Conservation (phyloP, 2,113 vertebrate genomes). For the Struthio camelus region DNA sequence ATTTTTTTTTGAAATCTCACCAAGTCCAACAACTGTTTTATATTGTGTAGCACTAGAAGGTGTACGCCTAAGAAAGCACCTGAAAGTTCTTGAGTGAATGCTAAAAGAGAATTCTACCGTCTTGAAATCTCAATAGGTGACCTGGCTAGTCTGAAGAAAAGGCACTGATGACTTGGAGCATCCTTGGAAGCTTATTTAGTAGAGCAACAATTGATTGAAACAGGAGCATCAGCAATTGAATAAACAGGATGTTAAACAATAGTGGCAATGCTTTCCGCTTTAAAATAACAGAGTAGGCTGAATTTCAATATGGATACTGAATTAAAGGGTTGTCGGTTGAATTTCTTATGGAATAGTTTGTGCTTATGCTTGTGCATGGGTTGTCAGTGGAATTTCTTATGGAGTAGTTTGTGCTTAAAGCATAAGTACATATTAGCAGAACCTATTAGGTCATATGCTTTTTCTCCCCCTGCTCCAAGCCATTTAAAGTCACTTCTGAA, state of each 20-base stretch:
- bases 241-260: constrained; percentile 20
- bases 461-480: not conserved
- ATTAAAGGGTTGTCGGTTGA: not conserved
- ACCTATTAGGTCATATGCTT: not conserved
- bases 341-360: not conserved
- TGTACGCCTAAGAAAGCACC: not conserved
- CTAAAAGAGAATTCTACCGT: not conserved
- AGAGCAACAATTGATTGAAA: not conserved
- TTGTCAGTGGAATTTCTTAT: not conserved
- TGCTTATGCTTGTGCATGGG: too few species aligned
- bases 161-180: not conserved
- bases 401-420: not conserved
- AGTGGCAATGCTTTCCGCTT: not conserved
- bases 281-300: not conserved
- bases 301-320: not conserved
- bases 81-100: not conserved
- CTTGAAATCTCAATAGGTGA: not conserved
- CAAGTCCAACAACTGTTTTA: not conserved
- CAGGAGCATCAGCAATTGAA: not conserved
- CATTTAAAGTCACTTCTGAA: not conserved
- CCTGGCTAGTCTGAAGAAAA: not conserved
- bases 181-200: not conserved
- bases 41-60: not conserved
- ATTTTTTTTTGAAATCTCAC: not conserved
- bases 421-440: not conserved